Conservation (phyloP, 1,140 invertebrate genomes). For the Tetramorium simillimum region DNA sequence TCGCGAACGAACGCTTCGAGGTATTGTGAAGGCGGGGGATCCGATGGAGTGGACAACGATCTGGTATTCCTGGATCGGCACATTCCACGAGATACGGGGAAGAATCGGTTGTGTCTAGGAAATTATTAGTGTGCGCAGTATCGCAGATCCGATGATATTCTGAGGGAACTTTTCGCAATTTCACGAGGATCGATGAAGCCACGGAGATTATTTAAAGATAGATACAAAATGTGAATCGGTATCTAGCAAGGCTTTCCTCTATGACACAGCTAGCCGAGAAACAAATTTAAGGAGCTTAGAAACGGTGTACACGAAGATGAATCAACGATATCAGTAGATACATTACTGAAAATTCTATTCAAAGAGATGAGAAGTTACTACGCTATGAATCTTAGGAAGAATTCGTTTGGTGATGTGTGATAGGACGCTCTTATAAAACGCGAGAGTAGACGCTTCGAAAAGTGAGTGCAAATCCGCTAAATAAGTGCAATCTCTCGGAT, state of each 20-base stretch:
- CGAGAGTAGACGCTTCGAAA: slow-evolving; percentile 20
- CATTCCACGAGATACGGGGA: not conserved
- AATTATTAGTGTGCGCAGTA: slow-evolving; percentile 17
- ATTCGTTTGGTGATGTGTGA: slow-evolving; percentile 20
- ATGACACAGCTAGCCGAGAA: not conserved
- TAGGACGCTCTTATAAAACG: slow-evolving; percentile 20
- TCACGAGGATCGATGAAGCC: not conserved
- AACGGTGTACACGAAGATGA: not conserved
- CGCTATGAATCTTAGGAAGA: slow-evolving; percentile 15
- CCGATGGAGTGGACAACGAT: not conserved
- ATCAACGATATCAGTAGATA: slow-evolving; percentile 10
- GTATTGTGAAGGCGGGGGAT: slow-evolving; percentile 64
- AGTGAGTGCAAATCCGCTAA: slow-evolving; percentile 38
- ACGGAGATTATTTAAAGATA: slow-evolving; percentile 30
- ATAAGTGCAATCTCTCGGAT: slow-evolving; percentile 53
- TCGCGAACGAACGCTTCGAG: slow-evolving; percentile 66
- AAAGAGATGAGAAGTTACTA: not conserved
- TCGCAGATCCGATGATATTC: not conserved
- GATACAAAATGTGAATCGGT: not conserved
- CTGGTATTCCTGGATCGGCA: not conserved
- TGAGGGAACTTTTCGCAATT: not conserved
- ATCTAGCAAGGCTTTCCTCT: slow-evolving; percentile 5
- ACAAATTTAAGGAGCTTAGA: not conserved
- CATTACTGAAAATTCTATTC: slow-evolving; percentile 9
- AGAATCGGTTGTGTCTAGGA: slow-evolving; percentile 2